Percentiles rank a stretch among this genome's conserved stretches.
Conservation (phyloP, 1,140 invertebrate species). For the Calliphora vicina region DNA sequence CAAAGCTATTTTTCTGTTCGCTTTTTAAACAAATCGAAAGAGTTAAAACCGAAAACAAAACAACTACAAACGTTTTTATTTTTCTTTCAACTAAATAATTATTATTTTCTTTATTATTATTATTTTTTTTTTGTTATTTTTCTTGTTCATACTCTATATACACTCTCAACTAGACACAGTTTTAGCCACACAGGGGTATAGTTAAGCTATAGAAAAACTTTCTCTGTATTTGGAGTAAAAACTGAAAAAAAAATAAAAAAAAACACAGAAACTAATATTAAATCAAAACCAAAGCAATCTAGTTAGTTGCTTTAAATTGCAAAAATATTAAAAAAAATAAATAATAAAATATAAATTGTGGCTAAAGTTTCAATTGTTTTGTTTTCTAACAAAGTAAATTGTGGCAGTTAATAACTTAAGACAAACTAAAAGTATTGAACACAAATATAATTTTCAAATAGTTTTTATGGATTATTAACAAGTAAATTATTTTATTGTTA, state of each 20-base stretch:
- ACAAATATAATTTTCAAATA: too few relatives aligned
- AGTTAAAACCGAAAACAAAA: background rate
- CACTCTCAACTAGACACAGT: background rate
- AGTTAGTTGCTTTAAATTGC: background rate
- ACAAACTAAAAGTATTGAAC: too few relatives aligned
- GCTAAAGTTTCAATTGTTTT: background rate
- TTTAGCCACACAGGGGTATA: too few relatives aligned
- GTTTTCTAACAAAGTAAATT: background rate
- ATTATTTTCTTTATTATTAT: background rate
- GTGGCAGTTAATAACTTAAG: too few relatives aligned
- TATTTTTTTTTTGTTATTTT: too few relatives aligned
- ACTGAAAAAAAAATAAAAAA: background rate
- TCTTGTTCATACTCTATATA: background rate
- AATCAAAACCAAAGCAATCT: background rate
- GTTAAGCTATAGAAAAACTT: background rate
- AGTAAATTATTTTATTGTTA: too few relatives aligned
- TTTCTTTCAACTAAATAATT: background rate
- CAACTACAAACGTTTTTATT: background rate
- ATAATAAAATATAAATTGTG: background rate
- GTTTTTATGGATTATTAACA: too few relatives aligned
- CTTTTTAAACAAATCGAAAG: background rate
- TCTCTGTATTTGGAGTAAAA: background rate
- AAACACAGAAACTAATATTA: background rate
- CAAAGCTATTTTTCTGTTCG: constrained; percentile 6
- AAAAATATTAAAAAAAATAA: background rate